Conservation (phyloP, 1,140 invertebrate genomes). For the Myzus persicae region DNA sequence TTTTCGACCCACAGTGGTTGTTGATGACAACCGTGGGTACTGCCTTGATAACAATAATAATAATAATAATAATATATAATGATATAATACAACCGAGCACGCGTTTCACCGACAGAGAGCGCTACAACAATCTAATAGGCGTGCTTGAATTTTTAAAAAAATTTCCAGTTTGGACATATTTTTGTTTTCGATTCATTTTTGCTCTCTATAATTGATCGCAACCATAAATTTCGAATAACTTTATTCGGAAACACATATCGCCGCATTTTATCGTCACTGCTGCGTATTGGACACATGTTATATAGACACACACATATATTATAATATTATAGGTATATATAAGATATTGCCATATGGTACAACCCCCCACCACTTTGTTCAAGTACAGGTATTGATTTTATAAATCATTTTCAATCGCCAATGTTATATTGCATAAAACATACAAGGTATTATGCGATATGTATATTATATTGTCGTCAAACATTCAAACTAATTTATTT, state of each 20-base stretch:
- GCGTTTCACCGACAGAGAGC: slow-evolving; percentile 40
- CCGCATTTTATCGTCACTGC: neutral
- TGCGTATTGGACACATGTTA: neutral
- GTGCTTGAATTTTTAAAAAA: neutral
- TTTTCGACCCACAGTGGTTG: neutral
- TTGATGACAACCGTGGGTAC: neutral
- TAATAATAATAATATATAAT: neutral
- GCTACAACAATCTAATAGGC: neutral
- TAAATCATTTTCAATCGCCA: neutral
- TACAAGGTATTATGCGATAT: too few relatives aligned
- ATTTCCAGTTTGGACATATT: neutral
- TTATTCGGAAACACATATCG: neutral
- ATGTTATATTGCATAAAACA: too few relatives aligned
- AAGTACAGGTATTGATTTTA: neutral
- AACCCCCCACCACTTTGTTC: neutral
- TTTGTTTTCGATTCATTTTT: neutral
- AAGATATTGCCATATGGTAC: neutral
- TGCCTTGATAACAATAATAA: neutral
- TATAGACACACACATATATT: too few relatives aligned
- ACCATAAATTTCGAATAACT: too few relatives aligned
- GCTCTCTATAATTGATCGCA: neutral
- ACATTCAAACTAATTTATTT: slow-evolving; percentile 10
- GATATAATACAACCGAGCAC: neutral
- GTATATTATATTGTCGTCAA: neutral
- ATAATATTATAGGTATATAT: too few relatives aligned